A percentile compares a stretch with the other conserved stretches of the same genome.
Evolutionary conservation across 2,113 vertebrate species (phyloP).

Genomic region (human (Homo sapiens)): GRCh38 chr19:44195001-44195500

Average conservation of each 20-base stretch:
- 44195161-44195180: neutral
- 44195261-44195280: neutral
- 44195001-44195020: neutral
- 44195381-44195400: neutral
- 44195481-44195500: neutral
- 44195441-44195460: neutral
- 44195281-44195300: neutral
- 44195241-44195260: neutral
- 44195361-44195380: neutral
- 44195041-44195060: neutral
- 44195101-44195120: neutral
- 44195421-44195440: neutral
- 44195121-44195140: neutral
- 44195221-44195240: neutral
- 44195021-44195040: neutral
- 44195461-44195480: neutral
- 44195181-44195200: neutral
- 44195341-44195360: neutral
- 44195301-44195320: neutral
- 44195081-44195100: neutral
- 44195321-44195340: neutral
- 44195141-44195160: neutral
- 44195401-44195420: neutral
- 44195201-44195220: neutral
- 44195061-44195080: neutral